A percentile compares a stretch with the other conserved stretches of the same genome.
phyloP scores from a whole-genome alignment of 1,140 invertebrate genomes.

The Oryctes rhinoceros region DNA sequence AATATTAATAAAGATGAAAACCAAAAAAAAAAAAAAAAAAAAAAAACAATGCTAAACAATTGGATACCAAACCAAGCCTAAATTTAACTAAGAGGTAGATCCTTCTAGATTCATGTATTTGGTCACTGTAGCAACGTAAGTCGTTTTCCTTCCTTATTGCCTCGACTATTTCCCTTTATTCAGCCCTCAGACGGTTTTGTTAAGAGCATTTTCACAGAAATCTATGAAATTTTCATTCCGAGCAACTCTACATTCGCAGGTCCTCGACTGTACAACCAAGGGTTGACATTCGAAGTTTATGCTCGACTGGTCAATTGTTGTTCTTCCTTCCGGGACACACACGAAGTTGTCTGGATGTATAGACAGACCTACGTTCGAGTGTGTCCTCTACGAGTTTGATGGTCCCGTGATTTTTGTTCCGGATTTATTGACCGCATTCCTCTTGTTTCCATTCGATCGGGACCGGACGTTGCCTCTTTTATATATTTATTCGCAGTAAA shows the following conservation, averaged over 20 bases:
- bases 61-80: too few species aligned
- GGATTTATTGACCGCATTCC: conserved; percentile 36
- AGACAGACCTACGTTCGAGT: conserved; percentile 10
- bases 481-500: conserved; percentile 34
- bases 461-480: conserved; percentile 11
- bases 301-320: conserved; percentile 9
- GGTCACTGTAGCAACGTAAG: too few species aligned
- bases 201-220: neutral
- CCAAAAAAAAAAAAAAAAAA: too few species aligned
- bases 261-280: neutral
- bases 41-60: too few species aligned
- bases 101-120: too few species aligned
- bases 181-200: neutral
- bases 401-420: conserved; percentile 17
- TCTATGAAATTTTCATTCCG: conserved; percentile 11
- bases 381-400: conserved; percentile 6
- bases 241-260: neutral
- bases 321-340: conserved; percentile 20
- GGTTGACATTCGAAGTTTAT: conserved; percentile 18
- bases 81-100: too few species aligned
- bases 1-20: too few species aligned
- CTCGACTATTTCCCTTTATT: neutral
- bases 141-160: neutral
- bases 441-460: conserved; percentile 29
- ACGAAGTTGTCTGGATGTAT: neutral